These are phyloP conservation scores for Speoplatyrhinus poulsoni DNA, from an alignment of 2,113 vertebrate genomes.

Conservation along the genomic window DNA sequence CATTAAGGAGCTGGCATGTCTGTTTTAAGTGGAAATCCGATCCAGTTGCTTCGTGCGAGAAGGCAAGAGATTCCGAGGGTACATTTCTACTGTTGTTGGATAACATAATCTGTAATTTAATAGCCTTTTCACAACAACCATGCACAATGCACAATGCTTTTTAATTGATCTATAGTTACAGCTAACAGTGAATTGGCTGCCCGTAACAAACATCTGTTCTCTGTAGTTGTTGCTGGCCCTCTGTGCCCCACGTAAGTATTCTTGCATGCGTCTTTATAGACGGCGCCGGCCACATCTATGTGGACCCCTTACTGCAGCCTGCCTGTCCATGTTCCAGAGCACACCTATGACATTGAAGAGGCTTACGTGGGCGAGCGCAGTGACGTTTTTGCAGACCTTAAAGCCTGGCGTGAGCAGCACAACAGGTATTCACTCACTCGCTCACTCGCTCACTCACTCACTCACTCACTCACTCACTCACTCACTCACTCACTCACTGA, in stretches of 20 bases:
- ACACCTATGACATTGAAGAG: conserved; percentile 56
- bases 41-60: conserved; percentile 78
- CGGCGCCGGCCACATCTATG: conserved; percentile 44
- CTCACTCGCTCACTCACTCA: neutral
- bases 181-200: neutral
- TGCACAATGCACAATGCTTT: too few species aligned
- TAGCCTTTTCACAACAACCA: too few species aligned
- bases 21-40: conserved; percentile 88
- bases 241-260: neutral
- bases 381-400: conserved; percentile 72
- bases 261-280: conserved; percentile 30
- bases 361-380: conserved; percentile 43
- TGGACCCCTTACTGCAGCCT: conserved; percentile 42
- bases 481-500: neutral
- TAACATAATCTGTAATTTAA: neutral
- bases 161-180: too few species aligned
- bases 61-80: conserved; percentile 83
- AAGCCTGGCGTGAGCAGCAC: conserved; percentile 68
- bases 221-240: too few species aligned
- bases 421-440: conserved; percentile 68
- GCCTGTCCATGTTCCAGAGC: conserved; percentile 57
- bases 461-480: neutral
- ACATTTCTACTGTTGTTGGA: conserved; percentile 27
- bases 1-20: conserved; percentile 80
- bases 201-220: neutral